Evolutionary conservation across 64 coral and sea anemone species (phyloP), one percentile per base, ranked within the genome.

Genomic region (Actinia tenebrosa): DNA sequence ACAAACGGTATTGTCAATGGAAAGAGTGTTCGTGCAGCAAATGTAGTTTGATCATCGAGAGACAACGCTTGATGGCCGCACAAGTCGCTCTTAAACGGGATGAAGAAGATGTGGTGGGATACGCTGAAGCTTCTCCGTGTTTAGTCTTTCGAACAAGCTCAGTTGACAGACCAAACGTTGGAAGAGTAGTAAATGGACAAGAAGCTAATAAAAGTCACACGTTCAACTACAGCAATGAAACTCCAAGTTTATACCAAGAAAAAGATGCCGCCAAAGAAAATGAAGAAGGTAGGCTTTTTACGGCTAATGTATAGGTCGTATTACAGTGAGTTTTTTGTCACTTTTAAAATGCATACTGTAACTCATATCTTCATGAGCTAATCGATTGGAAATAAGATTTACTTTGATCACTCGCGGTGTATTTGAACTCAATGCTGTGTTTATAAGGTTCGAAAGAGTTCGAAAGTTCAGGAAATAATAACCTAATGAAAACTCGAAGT

Each of bases 1-100:
- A 99, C 60, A 99, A 99, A 88, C 88, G 93, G 6, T 93, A 91
- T 59, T 99, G 97, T 92, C 90, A 84, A 37, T 99, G 97, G 97
- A 99, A 91, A 66, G 93, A 99, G 7, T 99, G 97, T 25, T 82
- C 93, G 19, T 99, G 97, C 50, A 83, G 71, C 1, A 99, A 99
- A 86, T 99, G 97, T 68, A 93, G 97, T 81, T 86, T 99, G 7
- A 99, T 99, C 23, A 99, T 99, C 19, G 97, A 99, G 53, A 91
- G 97, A 10, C 97, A 99, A 64, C 93, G 97, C 4, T 82, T 99
- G 22, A 99, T 99, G 97, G 97, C 97, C 1, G 97, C 97, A 7
- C 97, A 99, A 66, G 87, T 99, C 17, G 97, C 97, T 43, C 89
- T 99, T 1, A 95, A 99, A 68, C 80, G 93, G 63, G 93, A 99